These are phyloP conservation scores for Agrotis puta DNA, from an alignment of 2,888 invertebrate genomes.

Conservation along the genomic window DNA sequence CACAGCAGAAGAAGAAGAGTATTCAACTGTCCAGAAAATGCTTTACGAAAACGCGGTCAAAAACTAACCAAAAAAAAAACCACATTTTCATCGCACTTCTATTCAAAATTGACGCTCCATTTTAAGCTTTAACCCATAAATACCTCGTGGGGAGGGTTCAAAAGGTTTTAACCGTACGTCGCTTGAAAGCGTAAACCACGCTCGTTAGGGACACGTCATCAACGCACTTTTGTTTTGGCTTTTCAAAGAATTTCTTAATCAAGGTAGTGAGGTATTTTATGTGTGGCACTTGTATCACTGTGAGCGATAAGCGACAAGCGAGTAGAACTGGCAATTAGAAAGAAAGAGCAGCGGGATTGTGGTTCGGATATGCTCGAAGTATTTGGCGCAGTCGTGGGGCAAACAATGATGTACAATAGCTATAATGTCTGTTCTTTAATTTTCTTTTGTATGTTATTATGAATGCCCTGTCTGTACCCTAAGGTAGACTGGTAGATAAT, in stretches of 20 bases:
- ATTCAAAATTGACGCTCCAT: slow-evolving; percentile 43
- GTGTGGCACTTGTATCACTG: background rate
- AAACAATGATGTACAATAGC: no score
- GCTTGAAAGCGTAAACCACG: slow-evolving; percentile 34
- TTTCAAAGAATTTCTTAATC: slow-evolving; percentile 42
- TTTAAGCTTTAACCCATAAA: slow-evolving; percentile 34
- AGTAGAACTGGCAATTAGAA: background rate
- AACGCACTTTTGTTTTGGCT: slow-evolving; percentile 59
- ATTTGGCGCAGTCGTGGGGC: no score
- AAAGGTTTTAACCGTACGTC: slow-evolving; percentile 45
- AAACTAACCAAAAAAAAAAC: background rate
- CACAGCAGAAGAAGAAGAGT: no score
- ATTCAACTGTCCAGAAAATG: no score
- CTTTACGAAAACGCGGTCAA: background rate
- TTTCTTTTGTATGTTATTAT: no score
- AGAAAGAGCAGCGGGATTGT: background rate
- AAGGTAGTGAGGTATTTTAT: slow-evolving; percentile 36
- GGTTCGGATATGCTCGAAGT: no score
- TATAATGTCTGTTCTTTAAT: no score
- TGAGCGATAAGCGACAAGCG: background rate
- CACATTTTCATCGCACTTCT: background rate
- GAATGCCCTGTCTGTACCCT: no score
- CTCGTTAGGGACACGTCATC: slow-evolving; percentile 62
- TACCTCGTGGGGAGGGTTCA: slow-evolving; percentile 41
- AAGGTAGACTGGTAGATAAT: no score